A percentile compares a stretch with the other conserved stretches of the same genome.
phyloP scores from a whole-genome alignment of 2,797 vertebrate genomes.

The Aselliscus stoliczkanus region DNA sequence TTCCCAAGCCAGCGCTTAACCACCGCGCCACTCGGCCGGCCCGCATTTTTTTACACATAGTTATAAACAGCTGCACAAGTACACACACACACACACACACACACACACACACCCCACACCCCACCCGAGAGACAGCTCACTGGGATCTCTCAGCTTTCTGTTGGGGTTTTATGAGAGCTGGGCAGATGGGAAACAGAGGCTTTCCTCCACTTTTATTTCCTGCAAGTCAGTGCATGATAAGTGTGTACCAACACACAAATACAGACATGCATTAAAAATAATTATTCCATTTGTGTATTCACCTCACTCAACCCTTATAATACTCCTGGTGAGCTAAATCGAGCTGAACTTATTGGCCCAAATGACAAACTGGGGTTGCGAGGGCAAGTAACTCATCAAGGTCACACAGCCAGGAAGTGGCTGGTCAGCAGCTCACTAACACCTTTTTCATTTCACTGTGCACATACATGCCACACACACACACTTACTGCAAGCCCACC shows the following conservation, averaged over 20 bases:
- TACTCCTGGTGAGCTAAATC: not conserved
- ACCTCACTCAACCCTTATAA: not conserved
- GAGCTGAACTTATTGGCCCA: not conserved
- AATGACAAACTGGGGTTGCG: not conserved
- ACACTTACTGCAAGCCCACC: not conserved
- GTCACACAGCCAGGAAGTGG: not conserved
- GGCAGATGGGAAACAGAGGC: not conserved
- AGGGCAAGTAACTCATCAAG: not conserved
- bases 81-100: too few relatives aligned
- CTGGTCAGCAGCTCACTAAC: not conserved
- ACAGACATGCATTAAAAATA: not conserved
- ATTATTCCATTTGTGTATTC: not conserved
- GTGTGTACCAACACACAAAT: not conserved
- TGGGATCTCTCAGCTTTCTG: not conserved
- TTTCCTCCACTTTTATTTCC: slow-evolving; percentile 5
- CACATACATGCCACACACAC: not conserved
- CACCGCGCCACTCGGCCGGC: too few relatives aligned
- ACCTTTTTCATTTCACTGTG: not conserved
- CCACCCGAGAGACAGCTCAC: not conserved
- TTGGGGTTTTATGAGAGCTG: not conserved
- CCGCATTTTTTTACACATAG: too few relatives aligned
- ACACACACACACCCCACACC: too few relatives aligned
- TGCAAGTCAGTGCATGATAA: not conserved
- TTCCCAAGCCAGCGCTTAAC: too few relatives aligned
- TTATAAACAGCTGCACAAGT: too few relatives aligned